Percentiles rank a stretch among this genome's conserved stretches.
Conservation (phyloP, 2,113 vertebrate genomes). For the Nothocercus julius region DNA sequence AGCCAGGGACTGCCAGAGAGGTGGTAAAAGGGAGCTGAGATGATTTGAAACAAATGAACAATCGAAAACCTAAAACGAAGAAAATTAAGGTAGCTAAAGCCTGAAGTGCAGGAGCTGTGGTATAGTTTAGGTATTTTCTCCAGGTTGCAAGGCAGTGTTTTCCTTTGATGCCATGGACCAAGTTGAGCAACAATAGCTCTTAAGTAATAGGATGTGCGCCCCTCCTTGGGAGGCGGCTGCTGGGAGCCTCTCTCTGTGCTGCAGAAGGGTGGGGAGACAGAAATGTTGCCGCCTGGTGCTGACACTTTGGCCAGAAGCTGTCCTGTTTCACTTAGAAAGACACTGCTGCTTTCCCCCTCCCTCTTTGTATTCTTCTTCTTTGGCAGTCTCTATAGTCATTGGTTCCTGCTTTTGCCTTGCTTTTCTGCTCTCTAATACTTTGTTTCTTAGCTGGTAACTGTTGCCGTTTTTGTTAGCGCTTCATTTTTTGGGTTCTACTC, state of each 20-base stretch:
- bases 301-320: not conserved
- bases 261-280: slow-evolving; percentile 5
- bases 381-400: not conserved
- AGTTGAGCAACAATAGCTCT: slow-evolving; percentile 54
- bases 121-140: not conserved
- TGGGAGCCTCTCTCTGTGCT: slow-evolving; percentile 20
- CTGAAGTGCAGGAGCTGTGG: not conserved
- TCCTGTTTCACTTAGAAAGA: slow-evolving; percentile 5
- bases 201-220: slow-evolving; percentile 43
- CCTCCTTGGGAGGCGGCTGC: slow-evolving; percentile 39
- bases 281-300: slow-evolving; percentile 24
- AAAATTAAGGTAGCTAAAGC: not conserved
- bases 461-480: not conserved
- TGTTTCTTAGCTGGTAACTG: not conserved
- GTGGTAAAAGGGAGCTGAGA: not conserved
- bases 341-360: not conserved
- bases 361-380: not conserved
- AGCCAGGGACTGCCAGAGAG: not conserved
- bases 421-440: slow-evolving; percentile 11
- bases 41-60: rapidly evolving
- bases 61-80: not conserved
- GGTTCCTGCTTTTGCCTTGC: not conserved
- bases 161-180: slow-evolving; percentile 14
- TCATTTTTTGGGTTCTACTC: not conserved
- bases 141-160: not conserved